Evolutionary conservation across 2,797 vertebrate genomes (phyloP), one percentile per base, ranked within the genome.

Genomic region (Sebastes hubbsi): DNA sequence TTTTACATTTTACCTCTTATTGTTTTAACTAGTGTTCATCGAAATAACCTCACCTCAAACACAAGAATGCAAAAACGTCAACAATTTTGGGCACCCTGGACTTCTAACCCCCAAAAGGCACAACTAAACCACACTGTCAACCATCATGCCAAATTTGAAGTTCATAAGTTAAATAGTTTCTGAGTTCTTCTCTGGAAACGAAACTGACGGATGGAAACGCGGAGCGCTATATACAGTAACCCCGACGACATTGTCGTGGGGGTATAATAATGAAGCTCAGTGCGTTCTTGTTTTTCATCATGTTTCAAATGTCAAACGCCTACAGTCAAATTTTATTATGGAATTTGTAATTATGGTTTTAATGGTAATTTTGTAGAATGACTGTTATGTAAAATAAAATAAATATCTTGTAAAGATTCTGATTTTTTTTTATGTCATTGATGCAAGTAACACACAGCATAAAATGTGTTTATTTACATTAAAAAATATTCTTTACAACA

Each of bases 391-490:
- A 42, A 42, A 42, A 0, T 38, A 38, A 71, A 79, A 75, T 80
- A 77, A 79, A 80, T 30, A 27, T 55, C 24, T 0, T 16, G 59
- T 6, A 22, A 55, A 73, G 2, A 67, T 32, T 30, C 11, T 24
- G 9, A 2, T 12, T 55, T 38, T 54, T 56, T 56, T 13, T 2
- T 34, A 10, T 60, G 54, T 72, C 14, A 69, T 4, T 66, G 4
- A 56, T 77, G 10, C 18, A 75, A 34, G 8, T 22, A 42, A 4
- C 14, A 36, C 24, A 58, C 13, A 78, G 73, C 86, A 90, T 87
- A 92, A 85, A 75, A 85, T 76, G 25, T 62, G 42, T 92, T 94
- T 93, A 95, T 94, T 93, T 93, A 95, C 93, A 95, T 84, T 72
- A 75, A 87, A 88, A 83, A 81, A 67, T 32, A 86, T 42, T 83